Evolutionary conservation across 1,140 invertebrate genomes (phyloP), one percentile per base, ranked within the genome.

Genomic region (Neomicropteryx cornuta): DNA sequence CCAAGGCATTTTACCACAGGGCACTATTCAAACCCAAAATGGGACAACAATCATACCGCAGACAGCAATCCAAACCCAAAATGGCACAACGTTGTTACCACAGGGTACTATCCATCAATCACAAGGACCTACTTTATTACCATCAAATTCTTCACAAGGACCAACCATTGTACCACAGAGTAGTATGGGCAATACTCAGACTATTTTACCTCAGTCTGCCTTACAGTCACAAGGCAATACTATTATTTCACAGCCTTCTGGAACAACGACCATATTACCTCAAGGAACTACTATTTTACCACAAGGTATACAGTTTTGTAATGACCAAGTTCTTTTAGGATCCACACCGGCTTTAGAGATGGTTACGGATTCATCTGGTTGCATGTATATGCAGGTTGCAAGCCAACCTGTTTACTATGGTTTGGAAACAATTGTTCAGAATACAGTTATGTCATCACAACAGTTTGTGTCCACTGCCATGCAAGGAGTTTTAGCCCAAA

Each of bases 361-460:
- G 67, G 76, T 79, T 11, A 71, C 74, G 3, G 71, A 78, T 51
- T 76, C 76, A 1, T 75, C 75, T 27, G 74, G 75, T 2, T 75
- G 74, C 37, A 79, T 81, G 68, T 77, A 79, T 45, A 62, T 82
- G 22, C n/a, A n/a, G n/a, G 78, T 73, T 17, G 61, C 65, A 31
- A 66, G 65, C 13, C 81, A 83, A 43, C 83, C 82, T 2, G 77
- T 86, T 53, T 85, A 83, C 51, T 84, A 85, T 42, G 81, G 81
- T 1, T 66, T 87, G 42, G 83, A 87, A 60, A 87, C 83, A 0
- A 84, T 87, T 38, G 83, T 87, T 8, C 83, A 84, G 55, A 87
- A 86, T 50, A 86, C 83, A 10, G 81, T 86, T 0, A 86, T 86
- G 82, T 83, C 80, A 16, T 84, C 81, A 18, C 83, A 84, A 52